phyloP scores from a whole-genome alignment of 2,888 invertebrate genomes.

The Aleiodes testaceus region DNA sequence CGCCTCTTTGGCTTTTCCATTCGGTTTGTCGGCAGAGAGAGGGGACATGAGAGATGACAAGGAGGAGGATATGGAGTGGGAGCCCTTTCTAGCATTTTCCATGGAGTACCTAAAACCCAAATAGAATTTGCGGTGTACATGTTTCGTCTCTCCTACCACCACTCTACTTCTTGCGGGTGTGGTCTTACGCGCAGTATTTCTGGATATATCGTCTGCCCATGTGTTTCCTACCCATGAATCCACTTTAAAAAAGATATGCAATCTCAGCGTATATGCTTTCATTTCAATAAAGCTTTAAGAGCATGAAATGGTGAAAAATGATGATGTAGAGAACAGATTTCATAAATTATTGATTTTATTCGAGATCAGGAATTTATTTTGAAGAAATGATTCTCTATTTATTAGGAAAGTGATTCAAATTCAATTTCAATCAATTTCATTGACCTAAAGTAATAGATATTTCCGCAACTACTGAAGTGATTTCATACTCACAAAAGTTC shows the following conservation, averaged over 20 bases:
- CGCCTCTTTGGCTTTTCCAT: conserved; percentile 19
- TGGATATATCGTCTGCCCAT: conserved; percentile 35
- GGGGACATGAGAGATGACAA: conserved; percentile 7
- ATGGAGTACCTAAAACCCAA: conserved; percentile 55
- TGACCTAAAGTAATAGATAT: too few species aligned
- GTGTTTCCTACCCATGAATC: conserved; percentile 38
- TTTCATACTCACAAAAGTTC: too few species aligned
- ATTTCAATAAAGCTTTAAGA: neutral
- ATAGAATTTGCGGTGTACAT: conserved; percentile 66
- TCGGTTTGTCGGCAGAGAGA: conserved; percentile 12
- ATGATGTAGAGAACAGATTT: conserved; percentile 16
- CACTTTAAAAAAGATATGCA: conserved; percentile 37
- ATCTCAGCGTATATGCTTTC: conserved; percentile 33
- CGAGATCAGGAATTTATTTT: too few species aligned
- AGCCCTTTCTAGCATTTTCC: conserved; percentile 57
- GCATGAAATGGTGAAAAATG: neutral
- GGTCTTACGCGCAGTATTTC: conserved; percentile 38
- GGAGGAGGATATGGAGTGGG: neutral
- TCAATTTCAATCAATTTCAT: too few species aligned
- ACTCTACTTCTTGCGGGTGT: conserved; percentile 34
- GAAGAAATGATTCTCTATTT: too few species aligned
- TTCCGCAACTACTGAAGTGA: too few species aligned
- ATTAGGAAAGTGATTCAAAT: too few species aligned
- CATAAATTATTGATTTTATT: neutral
- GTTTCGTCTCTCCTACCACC: conserved; percentile 14